Percentiles rank a stretch among this genome's conserved stretches.
These are phyloP conservation scores for Drosophila sp. DNA, from an alignment of 1,140 invertebrate genomes.

Conservation along the genomic window DNA sequence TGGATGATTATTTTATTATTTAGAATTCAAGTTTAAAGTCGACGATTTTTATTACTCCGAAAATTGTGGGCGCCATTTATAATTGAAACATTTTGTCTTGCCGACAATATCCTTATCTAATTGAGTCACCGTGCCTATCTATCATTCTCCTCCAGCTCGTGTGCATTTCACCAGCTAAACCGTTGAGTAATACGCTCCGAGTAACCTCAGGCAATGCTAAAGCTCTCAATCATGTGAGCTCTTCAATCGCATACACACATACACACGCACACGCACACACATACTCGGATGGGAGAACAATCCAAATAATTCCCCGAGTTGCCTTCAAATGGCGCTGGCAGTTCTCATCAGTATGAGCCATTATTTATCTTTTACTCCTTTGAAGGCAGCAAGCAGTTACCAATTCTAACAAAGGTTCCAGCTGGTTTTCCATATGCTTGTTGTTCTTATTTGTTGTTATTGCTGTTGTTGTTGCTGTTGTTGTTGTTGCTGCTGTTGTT, in stretches of 20 bases:
- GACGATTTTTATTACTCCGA: background rate
- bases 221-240: slow-evolving; percentile 69
- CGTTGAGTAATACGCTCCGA: slow-evolving; percentile 53
- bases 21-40: background rate
- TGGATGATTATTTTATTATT: too few relatives aligned
- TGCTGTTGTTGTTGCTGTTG: slow-evolving; percentile 6
- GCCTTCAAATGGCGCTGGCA: slow-evolving; percentile 31
- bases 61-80: background rate
- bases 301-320: slow-evolving; percentile 24
- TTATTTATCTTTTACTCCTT: slow-evolving; percentile 81
- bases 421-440: slow-evolving; percentile 42
- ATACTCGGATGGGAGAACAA: slow-evolving; percentile 14
- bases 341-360: slow-evolving; percentile 68
- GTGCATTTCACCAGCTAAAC: slow-evolving; percentile 12
- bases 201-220: slow-evolving; percentile 60
- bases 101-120: slow-evolving; percentile 66
- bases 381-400: slow-evolving; percentile 43
- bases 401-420: slow-evolving; percentile 13
- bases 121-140: slow-evolving; percentile 70
- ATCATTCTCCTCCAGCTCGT: slow-evolving; percentile 49
- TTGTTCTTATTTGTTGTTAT: slow-evolving; percentile 8
- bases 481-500: slow-evolving; percentile 47
- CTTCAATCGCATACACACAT: slow-evolving; percentile 25
- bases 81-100: slow-evolving; percentile 47
- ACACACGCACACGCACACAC: background rate